phyloP scores from a whole-genome alignment of 2,888 invertebrate genomes.

The Antheraea assamensis region DNA sequence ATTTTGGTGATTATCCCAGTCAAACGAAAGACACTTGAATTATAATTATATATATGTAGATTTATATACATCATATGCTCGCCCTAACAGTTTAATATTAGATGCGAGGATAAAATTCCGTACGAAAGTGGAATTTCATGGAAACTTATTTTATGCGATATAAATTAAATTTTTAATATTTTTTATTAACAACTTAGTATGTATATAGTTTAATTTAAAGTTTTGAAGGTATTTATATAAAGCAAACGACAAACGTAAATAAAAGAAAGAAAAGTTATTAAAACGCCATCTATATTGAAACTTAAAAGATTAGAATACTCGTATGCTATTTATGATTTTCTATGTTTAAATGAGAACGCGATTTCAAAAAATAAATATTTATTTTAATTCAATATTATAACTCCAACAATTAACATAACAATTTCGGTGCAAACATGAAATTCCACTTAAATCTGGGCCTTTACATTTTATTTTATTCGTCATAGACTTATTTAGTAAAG shows the following conservation, averaged over 20 bases:
- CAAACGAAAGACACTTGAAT: no score
- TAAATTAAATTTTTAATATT: not conserved
- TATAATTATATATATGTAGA: no score
- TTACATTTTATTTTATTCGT: slow-evolving; percentile 21
- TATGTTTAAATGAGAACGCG: not conserved
- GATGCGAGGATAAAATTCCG: not conserved
- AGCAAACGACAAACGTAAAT: no score
- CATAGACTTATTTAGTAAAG: slow-evolving; percentile 39
- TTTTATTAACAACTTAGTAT: no score
- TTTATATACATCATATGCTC: not conserved
- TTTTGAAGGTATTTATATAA: not conserved
- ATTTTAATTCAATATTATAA: not conserved
- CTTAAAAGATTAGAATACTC: no score
- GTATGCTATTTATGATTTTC: not conserved
- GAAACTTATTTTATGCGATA: not conserved
- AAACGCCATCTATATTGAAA: no score
- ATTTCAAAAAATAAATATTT: not conserved
- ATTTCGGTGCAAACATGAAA: slow-evolving; percentile 19
- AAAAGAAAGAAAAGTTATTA: no score
- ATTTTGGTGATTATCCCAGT: no score
- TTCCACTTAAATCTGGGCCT: slow-evolving; percentile 17
- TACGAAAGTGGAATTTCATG: not conserved
- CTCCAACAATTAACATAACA: not conserved
- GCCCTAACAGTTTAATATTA: not conserved
- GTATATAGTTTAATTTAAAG: not conserved